phyloP scores from a whole-genome alignment of 2,113 vertebrate genomes.

The Takifugu bimaculatus region DNA sequence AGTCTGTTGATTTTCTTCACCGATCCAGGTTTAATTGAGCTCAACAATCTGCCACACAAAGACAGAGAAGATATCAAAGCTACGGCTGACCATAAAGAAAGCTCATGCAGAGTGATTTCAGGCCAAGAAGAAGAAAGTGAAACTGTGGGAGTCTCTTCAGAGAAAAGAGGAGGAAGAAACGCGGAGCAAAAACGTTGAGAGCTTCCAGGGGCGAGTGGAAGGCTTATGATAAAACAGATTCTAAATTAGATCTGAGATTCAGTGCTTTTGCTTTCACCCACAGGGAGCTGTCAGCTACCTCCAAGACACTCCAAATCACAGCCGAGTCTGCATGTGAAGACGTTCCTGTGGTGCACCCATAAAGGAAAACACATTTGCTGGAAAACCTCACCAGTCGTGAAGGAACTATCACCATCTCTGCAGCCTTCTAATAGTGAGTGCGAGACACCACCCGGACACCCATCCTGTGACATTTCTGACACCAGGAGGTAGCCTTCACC shows the following conservation, averaged over 20 bases:
- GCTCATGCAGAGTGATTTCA: constrained; percentile 1
- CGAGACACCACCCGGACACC: constrained; percentile 14
- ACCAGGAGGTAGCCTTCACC: constrained; percentile 29
- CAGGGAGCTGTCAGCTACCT: constrained; percentile 10
- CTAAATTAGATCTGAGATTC: constrained; percentile 22
- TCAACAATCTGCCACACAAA: constrained; percentile 83
- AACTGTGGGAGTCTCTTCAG: constrained; percentile 1
- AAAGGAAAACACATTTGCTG: neutral
- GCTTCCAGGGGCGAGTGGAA: constrained; percentile 7
- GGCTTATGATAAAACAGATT: constrained; percentile 6
- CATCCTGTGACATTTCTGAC: constrained; percentile 16
- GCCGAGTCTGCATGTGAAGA: constrained; percentile 1
- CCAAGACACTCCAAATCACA: constrained; percentile 3
- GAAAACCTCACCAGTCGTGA: constrained; percentile 11
- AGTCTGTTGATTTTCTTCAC: constrained; percentile 97
- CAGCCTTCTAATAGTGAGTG: constrained; percentile 6
- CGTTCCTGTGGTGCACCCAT: neutral
- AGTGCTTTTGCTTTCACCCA: neutral
- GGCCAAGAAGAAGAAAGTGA: constrained; percentile 1
- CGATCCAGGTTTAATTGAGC: constrained; percentile 89
- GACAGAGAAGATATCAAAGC: neutral
- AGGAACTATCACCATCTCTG: constrained; percentile 9
- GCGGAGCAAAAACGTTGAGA: constrained; percentile 5
- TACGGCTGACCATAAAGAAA: neutral
- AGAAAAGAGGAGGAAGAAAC: constrained; percentile 2